Evolutionary conservation across 1,140 invertebrate species (phyloP).

Genomic region (Chelonus insularis): DNA sequence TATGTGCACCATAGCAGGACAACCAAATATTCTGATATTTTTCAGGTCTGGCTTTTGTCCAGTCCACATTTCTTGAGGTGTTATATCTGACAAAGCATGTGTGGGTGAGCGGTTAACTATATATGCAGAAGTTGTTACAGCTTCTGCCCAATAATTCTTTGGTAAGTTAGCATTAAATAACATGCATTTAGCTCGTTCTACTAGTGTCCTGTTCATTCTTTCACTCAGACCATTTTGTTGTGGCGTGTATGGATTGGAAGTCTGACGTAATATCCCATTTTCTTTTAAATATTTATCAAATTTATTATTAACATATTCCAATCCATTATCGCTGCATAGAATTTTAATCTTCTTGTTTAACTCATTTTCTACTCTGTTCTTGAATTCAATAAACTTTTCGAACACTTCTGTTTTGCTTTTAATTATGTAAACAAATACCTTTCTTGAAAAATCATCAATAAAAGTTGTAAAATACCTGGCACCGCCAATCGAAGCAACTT

Average conservation of each 20-base stretch:
- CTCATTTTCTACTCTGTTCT: constrained; percentile 43
- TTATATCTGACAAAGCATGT: constrained; percentile 29
- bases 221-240: constrained; percentile 47
- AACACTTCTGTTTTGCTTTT: constrained; percentile 50
- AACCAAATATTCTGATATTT: constrained; percentile 45
- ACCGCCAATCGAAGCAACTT: constrained; percentile 37
- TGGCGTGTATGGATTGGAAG: constrained; percentile 42
- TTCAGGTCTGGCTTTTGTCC: not conserved
- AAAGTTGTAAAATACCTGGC: constrained; percentile 51
- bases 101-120: constrained; percentile 29
- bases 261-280: constrained; percentile 41
- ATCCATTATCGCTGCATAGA: constrained; percentile 54
- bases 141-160: constrained; percentile 51
- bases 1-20: constrained; percentile 18
- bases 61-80: constrained; percentile 39
- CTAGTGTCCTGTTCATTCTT: constrained; percentile 27
- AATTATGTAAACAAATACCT: constrained; percentile 47
- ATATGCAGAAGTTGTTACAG: constrained; percentile 40
- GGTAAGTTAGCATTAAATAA: constrained; percentile 41
- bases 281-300: constrained; percentile 42
- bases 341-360: constrained; percentile 36
- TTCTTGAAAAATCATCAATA: constrained; percentile 48
- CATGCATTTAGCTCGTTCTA: constrained; percentile 38
- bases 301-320: constrained; percentile 46
- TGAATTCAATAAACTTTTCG: constrained; percentile 41